These are phyloP conservation scores for Hydractinia echinata DNA, from an alignment of 30 jellyfish, hydroid and myxozoan genomes.

Conservation along the genomic window DNA sequence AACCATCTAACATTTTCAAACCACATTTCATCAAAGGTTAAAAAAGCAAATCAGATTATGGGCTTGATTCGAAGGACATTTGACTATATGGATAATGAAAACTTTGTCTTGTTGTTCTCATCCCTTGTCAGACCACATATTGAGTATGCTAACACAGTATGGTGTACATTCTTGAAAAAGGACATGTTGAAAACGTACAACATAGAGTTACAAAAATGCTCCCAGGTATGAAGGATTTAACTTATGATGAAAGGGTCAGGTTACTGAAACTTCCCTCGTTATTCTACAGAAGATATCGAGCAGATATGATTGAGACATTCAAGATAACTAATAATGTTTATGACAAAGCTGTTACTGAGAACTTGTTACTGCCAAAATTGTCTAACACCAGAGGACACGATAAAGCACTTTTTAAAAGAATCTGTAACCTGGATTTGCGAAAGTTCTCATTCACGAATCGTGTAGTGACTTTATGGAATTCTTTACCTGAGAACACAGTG, in stretches of 20 bases:
- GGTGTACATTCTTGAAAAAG: slow-evolving; percentile 26
- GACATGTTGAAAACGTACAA: slow-evolving; percentile 39
- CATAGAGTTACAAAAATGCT: slow-evolving; percentile 39
- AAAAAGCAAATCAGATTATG: neutral
- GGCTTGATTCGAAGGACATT: slow-evolving; percentile 4
- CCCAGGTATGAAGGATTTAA: slow-evolving; percentile 25
- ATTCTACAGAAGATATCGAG: slow-evolving; percentile 19
- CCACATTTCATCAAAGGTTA: slow-evolving; percentile 3
- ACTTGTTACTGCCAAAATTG: neutral
- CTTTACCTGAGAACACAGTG: neutral
- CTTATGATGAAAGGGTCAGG: slow-evolving; percentile 28
- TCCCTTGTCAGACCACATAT: slow-evolving; percentile 37
- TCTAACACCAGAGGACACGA: too few species aligned
- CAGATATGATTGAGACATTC: slow-evolving; percentile 30
- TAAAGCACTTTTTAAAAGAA: too few species aligned
- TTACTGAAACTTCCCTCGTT: slow-evolving; percentile 26
- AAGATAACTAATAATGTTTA: slow-evolving; percentile 23
- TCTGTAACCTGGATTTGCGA: neutral
- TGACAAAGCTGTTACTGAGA: slow-evolving; percentile 6
- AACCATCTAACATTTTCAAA: neutral
- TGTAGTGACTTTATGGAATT: slow-evolving; percentile 13
- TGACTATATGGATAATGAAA: slow-evolving; percentile 11
- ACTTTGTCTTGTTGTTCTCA: slow-evolving; percentile 1
- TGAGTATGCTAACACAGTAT: slow-evolving; percentile 46
- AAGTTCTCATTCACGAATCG: slow-evolving; percentile 10